Evolutionary conservation across 2,888 invertebrate genomes (phyloP), one percentile per base, ranked within the genome.

Genomic region (Polyommatus icarus): DNA sequence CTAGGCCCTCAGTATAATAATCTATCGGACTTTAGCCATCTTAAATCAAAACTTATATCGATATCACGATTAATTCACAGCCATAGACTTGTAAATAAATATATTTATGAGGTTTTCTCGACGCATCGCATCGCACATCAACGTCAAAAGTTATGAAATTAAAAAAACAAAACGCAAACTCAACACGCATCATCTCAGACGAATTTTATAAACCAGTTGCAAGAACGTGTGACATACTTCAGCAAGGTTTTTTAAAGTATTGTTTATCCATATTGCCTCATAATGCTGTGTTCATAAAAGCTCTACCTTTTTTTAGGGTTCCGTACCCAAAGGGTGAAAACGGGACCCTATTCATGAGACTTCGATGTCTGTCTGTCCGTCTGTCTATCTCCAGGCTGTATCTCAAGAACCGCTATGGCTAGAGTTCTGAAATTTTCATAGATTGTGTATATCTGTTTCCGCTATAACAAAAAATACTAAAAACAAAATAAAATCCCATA

Each of bases 161-260:
- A 50, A 75, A 75, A 50, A 50, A 24, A 77, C 50, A 77, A 77
- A 46, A 18, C 71, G 72, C 32, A 54, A 57, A 85, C 83, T 87
- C 85, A 86, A 81, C 85, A 83, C 84, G 81, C 85, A 87, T 87
- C 87, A 83, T 78, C 77, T 79, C 82, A 80, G 80, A 82, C 84
- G 85, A 83, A 87, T 86, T 84, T 75, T 75, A 75, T 81, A 89
- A 90, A 90, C 89, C 89, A 87, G 90, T 89, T 87, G 82, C 85
- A 83, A 83, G 84, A 83, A 84, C 85, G 85, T 86, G 84, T 89
- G 91, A 89, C 90, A 91, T 83, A 90, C 87, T 87, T 87, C 85
- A 88, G 85, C 87, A 87, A 88, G 85, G 85, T 84, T 89, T 87
- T 83, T 82, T 82, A 83, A 85, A 84, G 83, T 85, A 85, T 82